Evolutionary conservation across 1,140 invertebrate genomes (phyloP), one percentile per base, ranked within the genome.

Genomic region (Solen grandis): DNA sequence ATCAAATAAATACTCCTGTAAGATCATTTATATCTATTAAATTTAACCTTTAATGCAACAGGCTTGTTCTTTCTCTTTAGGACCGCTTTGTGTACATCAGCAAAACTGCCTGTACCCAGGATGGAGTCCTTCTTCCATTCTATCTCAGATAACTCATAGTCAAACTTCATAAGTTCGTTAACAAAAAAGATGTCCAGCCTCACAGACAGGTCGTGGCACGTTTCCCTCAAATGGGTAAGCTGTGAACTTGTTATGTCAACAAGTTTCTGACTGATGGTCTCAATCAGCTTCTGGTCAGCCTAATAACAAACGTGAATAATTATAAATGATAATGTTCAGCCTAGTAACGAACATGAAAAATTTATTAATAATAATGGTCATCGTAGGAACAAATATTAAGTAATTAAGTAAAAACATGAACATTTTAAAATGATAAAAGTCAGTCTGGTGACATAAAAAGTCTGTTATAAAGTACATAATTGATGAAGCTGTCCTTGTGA

Each of bases 1-100:
- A 50, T 50, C 46, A 50, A n/a, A 50, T n/a, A 50, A 50, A 13
- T 10, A 50, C 46, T 50, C n/a, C 10, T n/a, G n/a, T n/a, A n/a
- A n/a, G n/a, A n/a, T n/a, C n/a, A n/a, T n/a, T n/a, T n/a, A n/a
- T n/a, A n/a, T n/a, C n/a, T n/a, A n/a, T n/a, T n/a, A n/a, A n/a
- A n/a, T n/a, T n/a, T n/a, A n/a, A 70, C 76, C 66, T 79, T 79
- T n/a, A 79, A 25, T 10, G 76, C 76, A 5, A 79, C 76, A 50
- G 66, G 76, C 62, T 38, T 35, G 29, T 38, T 19, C 27, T 69
- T 70, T 29, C 22, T 70, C 55, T 38, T 59, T 22, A 69, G 5
- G 2, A 38, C 41, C 35, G 52, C 31, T 27, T 16, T 13, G 25
- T 68, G 70, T 1, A 79, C 76, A 19, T 70, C 36, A 0, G 76